Evolutionary conservation across 2,797 vertebrate genomes (phyloP), one percentile per base, ranked within the genome.

Genomic region (Enteromius unitaeniatus): DNA sequence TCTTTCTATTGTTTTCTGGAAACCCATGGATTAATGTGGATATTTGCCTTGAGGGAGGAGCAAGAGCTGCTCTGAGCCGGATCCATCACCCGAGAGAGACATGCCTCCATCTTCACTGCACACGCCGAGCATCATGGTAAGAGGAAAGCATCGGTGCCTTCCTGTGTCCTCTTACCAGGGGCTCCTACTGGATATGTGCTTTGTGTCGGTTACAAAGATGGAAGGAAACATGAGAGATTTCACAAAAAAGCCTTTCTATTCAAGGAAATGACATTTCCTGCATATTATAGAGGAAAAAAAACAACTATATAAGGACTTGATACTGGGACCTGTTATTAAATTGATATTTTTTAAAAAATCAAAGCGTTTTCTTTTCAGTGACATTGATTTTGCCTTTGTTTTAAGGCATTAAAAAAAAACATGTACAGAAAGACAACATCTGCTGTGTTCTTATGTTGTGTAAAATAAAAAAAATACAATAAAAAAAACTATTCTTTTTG

Each of bases 401-500:
- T 95, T 94, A 93, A 92, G 95, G 95, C 94, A 95, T 92, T 42
- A 2, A 37, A 49, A 86, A 83, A 80, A 92, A 93, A 92, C 91
- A 93, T 97, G 94, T 97, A 97, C 95, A 97, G 93, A 92, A 94
- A 94, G 90, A 94, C 94, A 95, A 96, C 96, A 97, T 95, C 93
- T 91, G 93, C 93, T 94, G 95, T 97, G 95, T 96, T 97, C 94
- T 96, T 96, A 95, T 94, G 95, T 97, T 96, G 95, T 97, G 96
- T 97, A 95, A 96, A 96, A 97, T 97, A 96, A 94, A 93, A 94
- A 93, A 88, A 84, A 95, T 42, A 42, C 10, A 95, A 94, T 83
- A 93, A 94, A 91, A 89, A 88, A 87, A 84, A 86, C 91, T 91
- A 88, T 85, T 78, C 82, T 88, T 88, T 78, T 82, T 75, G 89